A percentile compares a stretch with the other conserved stretches of the same genome.
Conservation (phyloP, 2,888 invertebrate genomes). For the Campaea margaritaria region DNA sequence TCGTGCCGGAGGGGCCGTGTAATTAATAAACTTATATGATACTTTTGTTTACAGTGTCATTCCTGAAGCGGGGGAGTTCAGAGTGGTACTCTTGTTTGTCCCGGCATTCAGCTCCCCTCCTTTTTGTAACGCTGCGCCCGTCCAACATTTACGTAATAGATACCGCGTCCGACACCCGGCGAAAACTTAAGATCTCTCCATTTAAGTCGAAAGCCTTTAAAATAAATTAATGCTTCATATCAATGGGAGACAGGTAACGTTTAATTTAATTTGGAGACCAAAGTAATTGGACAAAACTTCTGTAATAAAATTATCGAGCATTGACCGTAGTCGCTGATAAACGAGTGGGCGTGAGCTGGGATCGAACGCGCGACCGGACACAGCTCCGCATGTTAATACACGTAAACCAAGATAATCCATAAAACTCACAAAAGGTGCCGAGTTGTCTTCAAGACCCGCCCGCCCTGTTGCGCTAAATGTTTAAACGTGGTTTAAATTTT, state of each 20-base stretch:
- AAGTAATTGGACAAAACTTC: slow-evolving; percentile 83
- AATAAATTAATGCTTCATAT: slow-evolving; percentile 68
- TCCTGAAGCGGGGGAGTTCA: slow-evolving; percentile 69
- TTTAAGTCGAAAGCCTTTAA: slow-evolving; percentile 33
- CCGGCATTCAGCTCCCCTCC: slow-evolving; percentile 41
- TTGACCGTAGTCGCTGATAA: slow-evolving; percentile 75
- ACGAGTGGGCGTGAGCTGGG: slow-evolving; percentile 59
- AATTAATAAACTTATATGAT: slow-evolving; percentile 86
- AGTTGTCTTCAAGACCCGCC: slow-evolving; percentile 70
- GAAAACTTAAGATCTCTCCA: slow-evolving; percentile 31
- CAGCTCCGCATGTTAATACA: slow-evolving; percentile 77
- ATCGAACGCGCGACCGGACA: slow-evolving; percentile 72
- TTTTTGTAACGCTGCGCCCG: slow-evolving; percentile 26
- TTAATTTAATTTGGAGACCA: slow-evolving; percentile 82
- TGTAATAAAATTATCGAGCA: slow-evolving; percentile 84
- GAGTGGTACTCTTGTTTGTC: slow-evolving; percentile 52
- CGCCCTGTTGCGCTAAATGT: slow-evolving; percentile 53
- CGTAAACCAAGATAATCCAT: slow-evolving; percentile 81
- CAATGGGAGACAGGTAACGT: slow-evolving; percentile 73
- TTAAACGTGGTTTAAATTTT: slow-evolving; percentile 48
- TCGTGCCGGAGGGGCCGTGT: slow-evolving; percentile 81
- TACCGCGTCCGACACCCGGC: slow-evolving; percentile 19
- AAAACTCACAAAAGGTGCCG: slow-evolving; percentile 83
- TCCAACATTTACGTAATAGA: slow-evolving; percentile 33
- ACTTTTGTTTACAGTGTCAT: slow-evolving; percentile 85